phyloP scores from a whole-genome alignment of 2,888 invertebrate genomes.

The Sabellastarte sp. region DNA sequence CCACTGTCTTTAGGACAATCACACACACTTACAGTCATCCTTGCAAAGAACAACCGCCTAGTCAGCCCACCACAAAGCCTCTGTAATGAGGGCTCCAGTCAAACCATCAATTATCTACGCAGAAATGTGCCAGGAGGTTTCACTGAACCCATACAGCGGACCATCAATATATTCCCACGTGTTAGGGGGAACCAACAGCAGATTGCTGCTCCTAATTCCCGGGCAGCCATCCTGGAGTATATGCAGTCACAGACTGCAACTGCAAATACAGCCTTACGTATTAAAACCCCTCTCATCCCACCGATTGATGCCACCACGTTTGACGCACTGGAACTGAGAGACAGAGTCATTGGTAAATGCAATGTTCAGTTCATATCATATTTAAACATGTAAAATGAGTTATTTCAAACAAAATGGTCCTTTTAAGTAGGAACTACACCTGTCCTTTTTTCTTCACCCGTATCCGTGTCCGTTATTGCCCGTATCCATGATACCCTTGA shows the following conservation, averaged over 20 bases:
- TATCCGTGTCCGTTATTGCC: too few species aligned
- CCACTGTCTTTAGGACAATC: slow-evolving; percentile 49
- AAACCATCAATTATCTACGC: slow-evolving; percentile 41
- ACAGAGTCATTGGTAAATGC: slow-evolving; percentile 55
- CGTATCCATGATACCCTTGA: too few species aligned
- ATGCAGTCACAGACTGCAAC: slow-evolving; percentile 57
- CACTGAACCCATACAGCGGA: slow-evolving; percentile 8
- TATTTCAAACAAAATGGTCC: too few species aligned
- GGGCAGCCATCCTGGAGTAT: slow-evolving; percentile 55
- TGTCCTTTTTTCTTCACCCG: too few species aligned
- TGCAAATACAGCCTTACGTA: slow-evolving; percentile 51
- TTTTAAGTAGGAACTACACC: too few species aligned
- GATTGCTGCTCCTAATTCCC: slow-evolving; percentile 50
- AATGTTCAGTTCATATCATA: too few species aligned
- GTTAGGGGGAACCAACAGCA: slow-evolving; percentile 51
- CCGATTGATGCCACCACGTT: slow-evolving; percentile 47
- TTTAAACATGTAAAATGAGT: too few species aligned
- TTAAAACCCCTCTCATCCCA: slow-evolving; percentile 56
- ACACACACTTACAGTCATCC: slow-evolving; percentile 39
- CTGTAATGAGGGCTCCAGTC: slow-evolving; percentile 51
- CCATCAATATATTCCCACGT: slow-evolving; percentile 49
- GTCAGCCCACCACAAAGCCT: slow-evolving; percentile 49
- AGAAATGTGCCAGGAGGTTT: slow-evolving; percentile 24
- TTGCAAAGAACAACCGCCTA: slow-evolving; percentile 47
- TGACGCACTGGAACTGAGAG: slow-evolving; percentile 47